Conservation (phyloP, 2,797 vertebrate genomes). For the Myripristis murdjan region DNA sequence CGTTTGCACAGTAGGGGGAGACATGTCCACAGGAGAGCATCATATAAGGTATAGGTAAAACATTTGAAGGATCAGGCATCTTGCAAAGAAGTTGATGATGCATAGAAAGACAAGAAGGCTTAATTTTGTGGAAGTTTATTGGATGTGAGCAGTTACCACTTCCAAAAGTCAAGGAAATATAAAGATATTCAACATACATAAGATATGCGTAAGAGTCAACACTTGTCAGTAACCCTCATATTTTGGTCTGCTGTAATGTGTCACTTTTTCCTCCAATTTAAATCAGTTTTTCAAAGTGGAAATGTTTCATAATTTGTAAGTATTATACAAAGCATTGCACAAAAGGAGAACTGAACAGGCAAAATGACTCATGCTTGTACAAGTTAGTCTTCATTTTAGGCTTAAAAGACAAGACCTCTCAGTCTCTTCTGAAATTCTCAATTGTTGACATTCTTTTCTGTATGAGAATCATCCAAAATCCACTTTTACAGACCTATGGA, state of each 20-base stretch:
- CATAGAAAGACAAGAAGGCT: not conserved
- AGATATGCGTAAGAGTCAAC: conserved; percentile 46
- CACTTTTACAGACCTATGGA: not conserved
- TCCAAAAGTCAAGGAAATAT: conserved; percentile 60
- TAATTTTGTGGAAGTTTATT: conserved; percentile 74
- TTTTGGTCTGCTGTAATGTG: conserved; percentile 2
- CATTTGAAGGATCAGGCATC: not conserved
- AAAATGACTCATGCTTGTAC: not conserved
- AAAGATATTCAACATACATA: conserved; percentile 66
- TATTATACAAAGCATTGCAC: conserved; percentile 11
- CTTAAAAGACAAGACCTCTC: conserved; percentile 4
- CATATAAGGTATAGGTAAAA: too few relatives aligned
- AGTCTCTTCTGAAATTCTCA: not conserved
- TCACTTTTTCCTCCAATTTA: not conserved
- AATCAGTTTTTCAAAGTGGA: conserved; percentile 6
- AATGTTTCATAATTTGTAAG: conserved; percentile 11
- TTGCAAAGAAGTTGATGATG: not conserved
- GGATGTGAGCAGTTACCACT: conserved; percentile 57
- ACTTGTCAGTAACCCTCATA: conserved; percentile 11
- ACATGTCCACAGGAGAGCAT: conserved; percentile 19
- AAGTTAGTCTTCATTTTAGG: not conserved
- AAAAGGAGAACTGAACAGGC: conserved; percentile 1
- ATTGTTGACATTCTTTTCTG: not conserved
- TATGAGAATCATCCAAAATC: not conserved
- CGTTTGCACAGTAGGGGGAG: conserved; percentile 51